Percentiles rank a stretch among this genome's conserved stretches.
These are phyloP conservation scores for Alaudala cheleensis DNA, from an alignment of 2,113 vertebrate genomes.

Conservation along the genomic window DNA sequence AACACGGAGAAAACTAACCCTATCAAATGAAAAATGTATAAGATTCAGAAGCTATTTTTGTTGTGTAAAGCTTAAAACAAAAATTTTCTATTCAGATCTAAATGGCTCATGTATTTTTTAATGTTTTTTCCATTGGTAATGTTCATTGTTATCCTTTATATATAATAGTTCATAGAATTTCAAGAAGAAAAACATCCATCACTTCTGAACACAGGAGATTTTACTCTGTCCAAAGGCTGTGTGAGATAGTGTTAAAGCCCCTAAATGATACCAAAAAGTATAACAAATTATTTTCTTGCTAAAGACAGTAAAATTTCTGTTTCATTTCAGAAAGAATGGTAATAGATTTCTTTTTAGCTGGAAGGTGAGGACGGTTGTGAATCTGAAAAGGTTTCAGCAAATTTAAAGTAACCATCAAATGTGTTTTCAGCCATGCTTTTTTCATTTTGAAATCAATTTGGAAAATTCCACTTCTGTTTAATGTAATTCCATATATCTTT, in stretches of 20 bases:
- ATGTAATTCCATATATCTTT: neutral
- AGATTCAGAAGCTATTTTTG: neutral
- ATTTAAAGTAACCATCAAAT: neutral
- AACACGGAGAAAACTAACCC: accelerated
- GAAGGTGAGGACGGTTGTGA: neutral
- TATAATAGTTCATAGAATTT: neutral
- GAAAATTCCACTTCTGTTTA: neutral
- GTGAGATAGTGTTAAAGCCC: neutral
- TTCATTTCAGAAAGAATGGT: neutral
- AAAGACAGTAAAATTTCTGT: neutral
- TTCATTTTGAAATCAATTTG: neutral
- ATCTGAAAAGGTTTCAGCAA: neutral
- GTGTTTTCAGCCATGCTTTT: neutral
- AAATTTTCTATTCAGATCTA: neutral
- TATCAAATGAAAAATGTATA: neutral
- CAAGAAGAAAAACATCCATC: neutral
- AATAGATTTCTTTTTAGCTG: neutral
- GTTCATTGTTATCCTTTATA: neutral
- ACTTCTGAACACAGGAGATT: neutral
- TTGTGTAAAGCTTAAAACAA: neutral
- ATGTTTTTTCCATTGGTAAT: neutral
- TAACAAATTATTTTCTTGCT: neutral
- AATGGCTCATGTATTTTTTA: neutral
- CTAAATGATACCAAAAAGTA: neutral
- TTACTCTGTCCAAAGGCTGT: neutral